phyloP scores from a whole-genome alignment of 2,797 vertebrate species.

The Diglossa cyanea region DNA sequence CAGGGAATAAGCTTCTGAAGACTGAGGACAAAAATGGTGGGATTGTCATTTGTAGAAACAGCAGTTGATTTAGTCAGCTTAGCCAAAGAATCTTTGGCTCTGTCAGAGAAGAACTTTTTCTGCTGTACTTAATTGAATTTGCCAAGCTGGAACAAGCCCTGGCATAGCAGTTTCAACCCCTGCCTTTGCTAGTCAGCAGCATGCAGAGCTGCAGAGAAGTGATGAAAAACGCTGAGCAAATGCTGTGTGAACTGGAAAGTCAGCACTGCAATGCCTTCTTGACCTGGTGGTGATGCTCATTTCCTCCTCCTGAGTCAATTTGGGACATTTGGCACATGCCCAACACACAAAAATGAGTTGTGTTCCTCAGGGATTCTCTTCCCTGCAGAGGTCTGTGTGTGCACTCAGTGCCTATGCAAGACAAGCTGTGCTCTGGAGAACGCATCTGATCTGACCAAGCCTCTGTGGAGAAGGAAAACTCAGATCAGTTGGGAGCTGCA shows the following conservation, averaged over 20 bases:
- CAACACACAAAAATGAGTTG: not conserved
- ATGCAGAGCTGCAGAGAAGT: not conserved
- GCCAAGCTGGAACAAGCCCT: slow-evolving; percentile 41
- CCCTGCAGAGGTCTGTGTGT: not conserved
- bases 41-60: not conserved
- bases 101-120: not conserved
- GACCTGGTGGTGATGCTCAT: not conserved
- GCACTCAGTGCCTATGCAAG: accelerated
- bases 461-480: not conserved
- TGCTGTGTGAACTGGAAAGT: not conserved
- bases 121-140: slow-evolving; percentile 7
- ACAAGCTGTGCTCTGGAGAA: not conserved
- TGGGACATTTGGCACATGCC: not conserved
- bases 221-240: not conserved
- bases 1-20: not conserved
- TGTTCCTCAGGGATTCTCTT: not conserved
- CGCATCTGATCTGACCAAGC: not conserved
- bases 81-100: not conserved
- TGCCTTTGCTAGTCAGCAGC: slow-evolving; percentile 25
- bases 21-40: not conserved
- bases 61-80: not conserved
- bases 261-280: not conserved
- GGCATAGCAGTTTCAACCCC: not conserved
- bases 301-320: not conserved
- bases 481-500: not conserved